Evolutionary conservation across 2,113 vertebrate genomes (phyloP).

Genomic region (Tragulus kanchil): DNA sequence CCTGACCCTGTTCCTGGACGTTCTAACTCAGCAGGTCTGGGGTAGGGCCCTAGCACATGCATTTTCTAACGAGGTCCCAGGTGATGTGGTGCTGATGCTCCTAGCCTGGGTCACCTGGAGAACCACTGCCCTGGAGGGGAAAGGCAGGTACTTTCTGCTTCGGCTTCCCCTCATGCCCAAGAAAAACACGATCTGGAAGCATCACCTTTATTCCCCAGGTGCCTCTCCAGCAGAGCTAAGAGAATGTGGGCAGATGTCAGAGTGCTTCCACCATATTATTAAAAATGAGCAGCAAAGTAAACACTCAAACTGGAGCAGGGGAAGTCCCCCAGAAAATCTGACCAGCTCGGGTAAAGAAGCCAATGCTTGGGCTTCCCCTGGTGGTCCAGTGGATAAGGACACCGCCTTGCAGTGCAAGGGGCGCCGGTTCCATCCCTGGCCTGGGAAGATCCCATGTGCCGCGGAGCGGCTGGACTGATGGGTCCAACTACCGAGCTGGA

Average conservation of each 20-base stretch:
- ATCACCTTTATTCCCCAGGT: not conserved
- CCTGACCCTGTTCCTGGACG: not conserved
- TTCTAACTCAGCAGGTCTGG: not conserved
- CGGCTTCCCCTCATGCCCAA: not conserved
- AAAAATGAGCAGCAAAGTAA: not conserved
- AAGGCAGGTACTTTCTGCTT: not conserved
- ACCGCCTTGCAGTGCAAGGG: no score
- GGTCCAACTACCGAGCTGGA: no score
- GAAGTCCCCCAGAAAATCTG: not conserved
- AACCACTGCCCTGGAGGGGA: not conserved
- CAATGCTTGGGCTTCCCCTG: no score
- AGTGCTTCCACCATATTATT: not conserved
- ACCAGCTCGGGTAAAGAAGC: not conserved
- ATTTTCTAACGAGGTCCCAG: not conserved
- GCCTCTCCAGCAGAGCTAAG: not conserved
- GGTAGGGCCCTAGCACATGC: not conserved
- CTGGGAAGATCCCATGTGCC: no score
- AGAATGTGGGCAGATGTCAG: not conserved
- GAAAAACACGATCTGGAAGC: not conserved
- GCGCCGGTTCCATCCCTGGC: no score
- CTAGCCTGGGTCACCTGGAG: not conserved
- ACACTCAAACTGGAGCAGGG: not conserved
- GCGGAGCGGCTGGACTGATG: no score
- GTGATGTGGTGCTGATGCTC: not conserved
- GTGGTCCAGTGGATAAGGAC: no score